phyloP scores from a whole-genome alignment of 2,113 vertebrate species.

The Glareola pratincola region DNA sequence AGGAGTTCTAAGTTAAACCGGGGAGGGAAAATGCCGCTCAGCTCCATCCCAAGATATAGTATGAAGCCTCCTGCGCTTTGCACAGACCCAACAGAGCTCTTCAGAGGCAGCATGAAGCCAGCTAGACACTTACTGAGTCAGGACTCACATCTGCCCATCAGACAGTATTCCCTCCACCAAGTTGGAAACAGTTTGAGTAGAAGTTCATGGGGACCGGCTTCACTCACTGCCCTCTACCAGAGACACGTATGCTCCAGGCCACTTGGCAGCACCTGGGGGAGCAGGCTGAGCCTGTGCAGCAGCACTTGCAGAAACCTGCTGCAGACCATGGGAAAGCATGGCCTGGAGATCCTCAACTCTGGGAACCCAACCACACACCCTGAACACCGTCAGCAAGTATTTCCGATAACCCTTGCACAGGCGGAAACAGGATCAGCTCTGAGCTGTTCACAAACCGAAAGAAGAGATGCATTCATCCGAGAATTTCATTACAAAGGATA shows the following conservation, averaged over 20 bases:
- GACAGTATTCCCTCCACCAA: fast-evolving
- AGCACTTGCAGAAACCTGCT: neutral
- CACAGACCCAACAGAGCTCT: neutral
- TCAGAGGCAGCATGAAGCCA: neutral
- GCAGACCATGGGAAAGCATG: neutral
- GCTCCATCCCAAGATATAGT: fast-evolving
- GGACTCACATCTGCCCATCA: neutral
- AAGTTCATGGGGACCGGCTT: neutral
- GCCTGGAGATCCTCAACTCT: neutral
- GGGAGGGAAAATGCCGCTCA: neutral
- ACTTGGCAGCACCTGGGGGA: neutral
- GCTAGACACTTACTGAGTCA: neutral
- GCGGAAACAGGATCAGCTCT: neutral
- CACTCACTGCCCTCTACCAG: fast-evolving
- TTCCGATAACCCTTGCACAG: neutral
- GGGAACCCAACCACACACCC: neutral
- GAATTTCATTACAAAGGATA: neutral
- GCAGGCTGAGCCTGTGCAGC: neutral
- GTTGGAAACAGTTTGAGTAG: too few relatives aligned
- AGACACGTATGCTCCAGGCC: fast-evolving
- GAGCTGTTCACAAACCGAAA: neutral
- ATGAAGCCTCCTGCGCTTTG: neutral
- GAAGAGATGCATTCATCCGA: neutral
- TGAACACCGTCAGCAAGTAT: neutral
- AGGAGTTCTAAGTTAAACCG: neutral